Conservation (phyloP, 2,113 vertebrate species). For the Ardeotis arabs region DNA sequence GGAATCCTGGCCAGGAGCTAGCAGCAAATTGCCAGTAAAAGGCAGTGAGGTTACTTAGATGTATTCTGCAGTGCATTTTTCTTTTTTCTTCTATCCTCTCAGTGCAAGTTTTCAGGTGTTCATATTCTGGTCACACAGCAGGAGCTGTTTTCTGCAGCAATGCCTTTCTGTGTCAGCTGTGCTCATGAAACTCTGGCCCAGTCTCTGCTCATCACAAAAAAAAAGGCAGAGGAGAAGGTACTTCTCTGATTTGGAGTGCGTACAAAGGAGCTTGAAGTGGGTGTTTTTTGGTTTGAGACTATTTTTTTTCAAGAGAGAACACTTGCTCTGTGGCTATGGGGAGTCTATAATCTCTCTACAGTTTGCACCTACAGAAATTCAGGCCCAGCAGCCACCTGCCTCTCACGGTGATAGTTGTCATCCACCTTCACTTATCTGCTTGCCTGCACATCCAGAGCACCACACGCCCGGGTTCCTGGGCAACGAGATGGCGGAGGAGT, state of each 20-base stretch:
- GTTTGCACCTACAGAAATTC: neutral
- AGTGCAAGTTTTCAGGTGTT: neutral
- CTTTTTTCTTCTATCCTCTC: neutral
- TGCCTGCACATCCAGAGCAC: neutral
- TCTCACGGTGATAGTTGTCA: no score
- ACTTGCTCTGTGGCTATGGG: neutral
- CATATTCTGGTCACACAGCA: neutral
- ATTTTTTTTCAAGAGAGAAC: neutral
- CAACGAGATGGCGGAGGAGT: fast-evolving
- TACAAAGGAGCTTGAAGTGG: neutral
- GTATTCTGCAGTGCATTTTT: neutral
- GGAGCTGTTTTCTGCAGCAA: neutral
- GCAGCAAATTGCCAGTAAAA: neutral
- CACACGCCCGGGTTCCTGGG: neutral
- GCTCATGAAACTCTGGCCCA: neutral
- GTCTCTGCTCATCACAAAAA: neutral
- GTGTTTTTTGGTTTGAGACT: neutral
- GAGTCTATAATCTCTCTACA: neutral
- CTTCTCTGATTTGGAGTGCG: neutral
- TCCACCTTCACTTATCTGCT: neutral
- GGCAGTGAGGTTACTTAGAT: neutral
- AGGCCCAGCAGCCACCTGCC: neutral
- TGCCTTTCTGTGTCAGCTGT: neutral
- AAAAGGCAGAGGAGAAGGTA: neutral
- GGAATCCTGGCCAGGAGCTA: neutral